A percentile compares a stretch with the other conserved stretches of the same genome.
Evolutionary conservation across 2,797 vertebrate genomes (phyloP).

Genomic region (Karalla daura): DNA sequence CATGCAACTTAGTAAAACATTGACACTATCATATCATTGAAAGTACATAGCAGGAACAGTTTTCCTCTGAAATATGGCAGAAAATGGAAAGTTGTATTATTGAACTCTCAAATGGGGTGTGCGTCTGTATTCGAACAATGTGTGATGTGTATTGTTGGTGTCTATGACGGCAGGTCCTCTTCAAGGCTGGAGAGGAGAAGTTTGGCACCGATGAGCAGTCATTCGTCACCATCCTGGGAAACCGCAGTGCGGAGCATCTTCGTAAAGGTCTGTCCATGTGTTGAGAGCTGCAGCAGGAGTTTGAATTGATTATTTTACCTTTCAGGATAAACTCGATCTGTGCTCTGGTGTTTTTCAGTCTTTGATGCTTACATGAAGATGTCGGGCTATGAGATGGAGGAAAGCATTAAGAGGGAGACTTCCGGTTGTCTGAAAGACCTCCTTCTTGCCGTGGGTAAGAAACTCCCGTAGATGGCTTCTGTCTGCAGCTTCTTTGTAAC

Average conservation of each 20-base stretch:
- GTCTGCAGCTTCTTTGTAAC: not conserved
- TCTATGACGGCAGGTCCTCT: constrained; percentile 83
- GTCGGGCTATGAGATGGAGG: constrained; percentile 94
- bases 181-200: constrained; percentile 93
- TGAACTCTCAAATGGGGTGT: too few species aligned
- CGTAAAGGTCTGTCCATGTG: constrained; percentile 85
- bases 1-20: not conserved
- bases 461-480: not conserved
- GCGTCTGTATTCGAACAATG: not conserved
- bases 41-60: too few species aligned
- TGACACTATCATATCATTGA: too few species aligned
- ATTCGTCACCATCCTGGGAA: constrained; percentile 96
- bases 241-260: constrained; percentile 90
- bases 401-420: constrained; percentile 93
- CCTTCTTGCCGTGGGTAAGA: constrained; percentile 93
- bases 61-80: not conserved
- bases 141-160: not conserved
- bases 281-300: not conserved
- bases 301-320: not conserved
- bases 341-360: constrained; percentile 79
- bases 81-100: not conserved
- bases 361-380: constrained; percentile 96
- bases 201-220: constrained; percentile 96
- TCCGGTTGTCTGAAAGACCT: constrained; percentile 88
- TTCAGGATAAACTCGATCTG: constrained; percentile 1